phyloP scores from a whole-genome alignment of 2,797 vertebrate species.

The Mareca penelope region DNA sequence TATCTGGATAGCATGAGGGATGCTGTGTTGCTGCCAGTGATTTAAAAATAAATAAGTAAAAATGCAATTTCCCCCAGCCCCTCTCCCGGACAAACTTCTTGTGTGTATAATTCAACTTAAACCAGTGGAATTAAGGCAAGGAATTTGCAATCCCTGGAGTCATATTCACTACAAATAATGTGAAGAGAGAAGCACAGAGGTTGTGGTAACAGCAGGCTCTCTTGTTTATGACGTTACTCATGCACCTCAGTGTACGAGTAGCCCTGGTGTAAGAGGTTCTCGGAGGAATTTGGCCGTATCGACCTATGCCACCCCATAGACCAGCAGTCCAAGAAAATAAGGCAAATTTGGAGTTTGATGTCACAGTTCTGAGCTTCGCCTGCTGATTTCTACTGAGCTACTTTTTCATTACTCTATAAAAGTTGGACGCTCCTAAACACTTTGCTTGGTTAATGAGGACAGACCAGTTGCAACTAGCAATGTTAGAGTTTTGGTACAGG shows the following conservation, averaged over 20 bases:
- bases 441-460: neutral
- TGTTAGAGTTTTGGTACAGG: neutral
- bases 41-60: neutral
- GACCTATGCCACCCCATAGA: neutral
- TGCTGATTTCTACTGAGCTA: neutral
- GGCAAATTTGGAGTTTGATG: rapidly evolving
- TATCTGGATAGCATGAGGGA: neutral
- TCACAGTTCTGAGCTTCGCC: neutral
- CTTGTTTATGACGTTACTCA: neutral
- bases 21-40: neutral
- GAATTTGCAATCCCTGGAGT: neutral
- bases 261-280: neutral
- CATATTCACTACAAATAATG: neutral
- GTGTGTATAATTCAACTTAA: neutral
- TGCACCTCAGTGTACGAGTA: neutral
- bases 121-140: neutral
- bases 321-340: neutral
- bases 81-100: neutral
- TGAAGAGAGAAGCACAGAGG: neutral
- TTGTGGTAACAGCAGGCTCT: neutral
- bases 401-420: neutral
- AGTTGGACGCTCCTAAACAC: neutral
- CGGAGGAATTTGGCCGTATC: neutral
- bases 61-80: rapidly evolving
- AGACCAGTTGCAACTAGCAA: neutral